Evolutionary conservation across 1,140 invertebrate species (phyloP).

Genomic region (Dufourea novaeangliae): DNA sequence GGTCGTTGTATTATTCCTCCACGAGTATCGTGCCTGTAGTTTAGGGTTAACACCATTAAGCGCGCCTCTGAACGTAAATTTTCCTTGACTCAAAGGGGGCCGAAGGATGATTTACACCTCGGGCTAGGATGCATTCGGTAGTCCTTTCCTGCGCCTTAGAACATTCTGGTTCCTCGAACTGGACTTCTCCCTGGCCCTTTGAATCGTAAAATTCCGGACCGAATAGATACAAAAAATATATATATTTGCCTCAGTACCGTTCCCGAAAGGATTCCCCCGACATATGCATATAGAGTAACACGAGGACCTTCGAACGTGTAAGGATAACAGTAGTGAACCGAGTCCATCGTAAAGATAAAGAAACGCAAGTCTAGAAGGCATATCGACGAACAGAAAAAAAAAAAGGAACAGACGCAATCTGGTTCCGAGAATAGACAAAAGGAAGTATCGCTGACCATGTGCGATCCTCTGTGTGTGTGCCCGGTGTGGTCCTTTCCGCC

Average conservation of each 20-base stretch:
- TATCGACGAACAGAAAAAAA: background rate
- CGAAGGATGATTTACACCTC: conserved; percentile 18
- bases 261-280: no score
- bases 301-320: no score
- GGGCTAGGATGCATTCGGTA: background rate
- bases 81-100: background rate
- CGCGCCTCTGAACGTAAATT: conserved; percentile 17
- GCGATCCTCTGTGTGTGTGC: background rate
- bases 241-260: no score
- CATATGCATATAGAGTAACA: no score
- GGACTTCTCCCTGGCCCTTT: background rate
- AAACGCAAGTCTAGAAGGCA: background rate
- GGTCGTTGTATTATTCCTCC: no score
- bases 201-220: conserved; percentile 19
- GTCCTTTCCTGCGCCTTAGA: background rate
- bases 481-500: conserved; percentile 12
- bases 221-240: background rate
- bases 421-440: conserved; percentile 30
- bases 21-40: no score
- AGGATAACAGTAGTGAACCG: no score
- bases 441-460: conserved; percentile 44
- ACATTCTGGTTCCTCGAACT: conserved; percentile 21
- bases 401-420: background rate
- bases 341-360: background rate
- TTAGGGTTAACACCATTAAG: background rate